phyloP scores from a whole-genome alignment of 1,140 invertebrate species.

The Drosophila takahashii region DNA sequence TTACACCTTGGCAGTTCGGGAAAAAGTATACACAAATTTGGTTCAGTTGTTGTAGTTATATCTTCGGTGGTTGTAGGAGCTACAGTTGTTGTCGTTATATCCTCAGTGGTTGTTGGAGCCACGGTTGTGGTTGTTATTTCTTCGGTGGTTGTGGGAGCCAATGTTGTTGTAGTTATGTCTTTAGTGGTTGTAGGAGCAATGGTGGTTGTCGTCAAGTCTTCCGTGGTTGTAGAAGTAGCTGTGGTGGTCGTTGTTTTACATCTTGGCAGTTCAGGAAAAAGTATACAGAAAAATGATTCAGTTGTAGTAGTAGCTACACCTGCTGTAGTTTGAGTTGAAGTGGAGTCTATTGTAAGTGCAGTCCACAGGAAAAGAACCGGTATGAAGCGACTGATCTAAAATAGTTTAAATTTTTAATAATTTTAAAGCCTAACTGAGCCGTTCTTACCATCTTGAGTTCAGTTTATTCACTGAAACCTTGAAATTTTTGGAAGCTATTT shows the following conservation, averaged over 20 bases:
- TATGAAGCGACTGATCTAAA: background rate
- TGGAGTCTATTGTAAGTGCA: background rate
- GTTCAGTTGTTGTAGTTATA: background rate
- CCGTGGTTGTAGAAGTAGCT: background rate
- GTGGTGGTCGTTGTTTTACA: background rate
- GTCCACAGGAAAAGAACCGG: background rate
- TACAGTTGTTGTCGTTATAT: background rate
- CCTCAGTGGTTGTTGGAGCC: background rate
- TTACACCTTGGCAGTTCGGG: no score
- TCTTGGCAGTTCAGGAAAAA: background rate
- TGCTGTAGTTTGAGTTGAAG: background rate
- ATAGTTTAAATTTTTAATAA: background rate
- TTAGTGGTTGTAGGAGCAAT: background rate
- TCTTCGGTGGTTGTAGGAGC: background rate
- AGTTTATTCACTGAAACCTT: background rate
- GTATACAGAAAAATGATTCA: background rate
- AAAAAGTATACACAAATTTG: no score
- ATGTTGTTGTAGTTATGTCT: background rate
- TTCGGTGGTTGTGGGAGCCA: background rate
- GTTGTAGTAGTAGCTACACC: background rate
- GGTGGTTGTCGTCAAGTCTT: background rate
- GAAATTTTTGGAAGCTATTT: slow-evolving; percentile 4
- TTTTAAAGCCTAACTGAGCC: background rate
- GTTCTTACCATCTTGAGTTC: slow-evolving; percentile 18
- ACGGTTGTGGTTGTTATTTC: background rate